Evolutionary conservation across 2,113 vertebrate genomes (phyloP).

Genomic region (Terrapene triunguis): DNA sequence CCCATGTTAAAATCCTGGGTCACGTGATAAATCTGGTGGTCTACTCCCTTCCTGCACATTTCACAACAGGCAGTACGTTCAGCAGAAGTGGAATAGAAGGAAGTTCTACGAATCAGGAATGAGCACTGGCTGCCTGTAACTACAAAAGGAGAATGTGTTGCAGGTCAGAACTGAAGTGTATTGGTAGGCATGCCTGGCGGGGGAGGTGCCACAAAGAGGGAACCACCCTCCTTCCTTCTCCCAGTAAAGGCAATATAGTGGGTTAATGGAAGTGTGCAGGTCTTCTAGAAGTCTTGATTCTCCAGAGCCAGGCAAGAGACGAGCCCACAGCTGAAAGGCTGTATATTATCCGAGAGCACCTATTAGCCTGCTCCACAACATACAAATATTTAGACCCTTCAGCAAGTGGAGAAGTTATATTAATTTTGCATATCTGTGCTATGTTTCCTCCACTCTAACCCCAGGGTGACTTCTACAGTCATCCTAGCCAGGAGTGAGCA

Average conservation of each 20-base stretch:
- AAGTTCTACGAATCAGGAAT: accelerated
- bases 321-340: neutral
- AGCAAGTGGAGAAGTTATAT: accelerated
- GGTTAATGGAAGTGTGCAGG: neutral
- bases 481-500: neutral
- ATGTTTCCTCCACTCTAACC: constrained; percentile 9
- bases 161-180: neutral
- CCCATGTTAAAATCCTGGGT: neutral
- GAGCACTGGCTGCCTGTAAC: accelerated
- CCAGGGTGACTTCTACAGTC: neutral
- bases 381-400: accelerated
- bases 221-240: neutral
- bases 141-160: accelerated
- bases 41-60: accelerated
- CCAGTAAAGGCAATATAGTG: neutral
- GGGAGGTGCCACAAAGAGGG: neutral
- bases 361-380: neutral
- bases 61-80: neutral
- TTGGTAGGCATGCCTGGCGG: neutral
- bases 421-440: neutral
- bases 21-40: accelerated
- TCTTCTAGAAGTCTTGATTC: neutral
- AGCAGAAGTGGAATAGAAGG: neutral
- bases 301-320: neutral
- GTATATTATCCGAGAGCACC: neutral